These are phyloP conservation scores for Calliopsis andreniformis DNA, from an alignment of 1,140 invertebrate genomes.

Conservation along the genomic window DNA sequence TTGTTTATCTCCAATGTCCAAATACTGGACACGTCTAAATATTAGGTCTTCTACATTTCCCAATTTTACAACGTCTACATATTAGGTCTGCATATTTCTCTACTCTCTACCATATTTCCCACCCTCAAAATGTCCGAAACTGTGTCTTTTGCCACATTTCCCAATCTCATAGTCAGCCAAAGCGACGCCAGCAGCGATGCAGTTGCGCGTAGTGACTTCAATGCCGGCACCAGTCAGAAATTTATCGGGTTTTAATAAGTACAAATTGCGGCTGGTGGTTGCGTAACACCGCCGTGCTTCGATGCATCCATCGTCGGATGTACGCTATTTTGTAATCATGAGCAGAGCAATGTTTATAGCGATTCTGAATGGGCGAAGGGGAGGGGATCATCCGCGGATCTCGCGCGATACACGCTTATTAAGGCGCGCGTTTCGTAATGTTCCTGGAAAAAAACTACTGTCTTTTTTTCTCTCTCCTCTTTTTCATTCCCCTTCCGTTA, in stretches of 20 bases:
- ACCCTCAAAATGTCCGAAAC: too few species aligned
- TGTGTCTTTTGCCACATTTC: too few species aligned
- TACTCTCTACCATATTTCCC: too few species aligned
- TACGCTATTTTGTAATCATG: slow-evolving; percentile 80
- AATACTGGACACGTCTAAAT: too few species aligned
- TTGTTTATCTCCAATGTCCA: too few species aligned
- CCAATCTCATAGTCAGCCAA: too few species aligned
- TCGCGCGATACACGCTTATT: slow-evolving; percentile 75
- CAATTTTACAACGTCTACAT: too few species aligned
- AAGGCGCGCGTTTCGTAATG: slow-evolving; percentile 74
- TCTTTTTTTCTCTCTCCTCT: slow-evolving; percentile 37
- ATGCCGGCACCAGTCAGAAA: slow-evolving; percentile 50
- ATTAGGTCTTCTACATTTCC: too few species aligned
- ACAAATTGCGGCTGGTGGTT: slow-evolving; percentile 70
- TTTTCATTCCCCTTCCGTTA: slow-evolving; percentile 28
- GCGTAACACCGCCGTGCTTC: slow-evolving; percentile 72
- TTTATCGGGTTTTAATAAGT: slow-evolving; percentile 70
- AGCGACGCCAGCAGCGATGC: too few species aligned
- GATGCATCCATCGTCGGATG: slow-evolving; percentile 77
- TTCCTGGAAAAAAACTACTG: slow-evolving; percentile 62
- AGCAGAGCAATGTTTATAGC: slow-evolving; percentile 78
- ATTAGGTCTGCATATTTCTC: too few species aligned
- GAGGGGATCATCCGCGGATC: slow-evolving; percentile 72
- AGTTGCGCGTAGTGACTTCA: slow-evolving; percentile 5
- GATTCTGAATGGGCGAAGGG: slow-evolving; percentile 61